Conservation (phyloP, 2,113 vertebrate species). For the Panthera leo region DNA sequence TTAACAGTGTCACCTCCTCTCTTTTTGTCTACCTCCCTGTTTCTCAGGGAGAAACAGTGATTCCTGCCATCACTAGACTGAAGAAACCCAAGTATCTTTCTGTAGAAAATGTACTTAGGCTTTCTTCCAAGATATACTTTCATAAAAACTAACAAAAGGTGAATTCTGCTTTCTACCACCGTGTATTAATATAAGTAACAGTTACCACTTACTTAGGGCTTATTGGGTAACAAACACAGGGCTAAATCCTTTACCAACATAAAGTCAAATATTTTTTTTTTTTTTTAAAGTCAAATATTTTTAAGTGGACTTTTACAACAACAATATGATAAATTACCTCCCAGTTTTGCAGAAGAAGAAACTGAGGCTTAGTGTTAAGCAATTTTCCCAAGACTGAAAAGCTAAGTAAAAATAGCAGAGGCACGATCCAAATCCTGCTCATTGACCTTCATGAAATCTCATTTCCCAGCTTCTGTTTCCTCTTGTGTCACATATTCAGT, state of each 20-base stretch:
- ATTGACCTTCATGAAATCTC: not conserved
- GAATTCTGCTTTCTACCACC: not conserved
- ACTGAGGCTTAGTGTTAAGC: not conserved
- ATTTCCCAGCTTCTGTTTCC: not conserved
- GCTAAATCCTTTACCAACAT: not conserved
- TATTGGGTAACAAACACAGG: not conserved
- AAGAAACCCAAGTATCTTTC: not conserved
- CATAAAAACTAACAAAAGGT: constrained; percentile 9
- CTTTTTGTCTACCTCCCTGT: not conserved
- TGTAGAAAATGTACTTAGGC: not conserved
- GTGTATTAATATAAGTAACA: not conserved
- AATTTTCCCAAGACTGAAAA: not conserved
- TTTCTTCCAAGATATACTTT: not conserved
- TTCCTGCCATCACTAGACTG: not conserved
- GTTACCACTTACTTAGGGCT: not conserved
- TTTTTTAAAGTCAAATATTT: constrained; percentile 9
- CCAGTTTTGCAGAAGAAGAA: not conserved
- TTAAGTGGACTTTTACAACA: not conserved
- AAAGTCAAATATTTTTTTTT: constrained; percentile 11
- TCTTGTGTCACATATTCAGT: not conserved
- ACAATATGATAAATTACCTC: not conserved
- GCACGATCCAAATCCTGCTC: not conserved
- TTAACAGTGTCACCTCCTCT: not conserved
- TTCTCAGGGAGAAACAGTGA: not conserved
- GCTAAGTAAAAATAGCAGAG: not conserved